Evolutionary conservation across 2,797 vertebrate species (phyloP), one percentile per base, ranked within the genome.

Genomic region (Rhinatrema bivittatum): DNA sequence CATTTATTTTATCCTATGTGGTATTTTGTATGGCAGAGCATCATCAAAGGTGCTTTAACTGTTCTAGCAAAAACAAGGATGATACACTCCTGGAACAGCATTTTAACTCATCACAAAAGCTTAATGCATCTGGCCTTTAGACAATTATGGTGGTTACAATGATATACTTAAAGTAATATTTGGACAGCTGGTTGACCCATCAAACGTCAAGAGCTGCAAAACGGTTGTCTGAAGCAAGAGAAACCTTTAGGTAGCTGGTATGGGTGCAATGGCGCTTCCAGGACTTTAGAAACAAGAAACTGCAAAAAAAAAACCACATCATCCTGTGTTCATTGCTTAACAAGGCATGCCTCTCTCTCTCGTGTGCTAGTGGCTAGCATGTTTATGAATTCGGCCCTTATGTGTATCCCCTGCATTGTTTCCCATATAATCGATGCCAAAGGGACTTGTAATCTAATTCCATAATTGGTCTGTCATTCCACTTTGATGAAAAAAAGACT

Each of bases 341-440:
- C 29, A 46, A 39, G 32, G 39, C 30, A 34, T 7, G 21, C 25
- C 40, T 39, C 31, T 11, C 21, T 28, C 29, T 21, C 25, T 23
- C n/a, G n/a, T 28, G 28, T 24, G 17, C 13, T 39, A 28, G 23
- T 25, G 16, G 6, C 25, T 16, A 28, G 26, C 16, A 11, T 50
- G 33, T 42, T 50, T 50, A 32, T 33, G 20, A 24, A 32, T 42
- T 20, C 24, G 21, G 10, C 46, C 46, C 46, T 50, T 27, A 50
- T 37, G 26, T 29, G 21, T 26, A 20, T 21, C 5, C 14, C 14
- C 7, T 29, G 13, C 20, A 31, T 30, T 42, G 38, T 18, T 11
- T 22, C 33, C 17, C 18, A 5, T 32, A 32, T 27, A 24, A 8
- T 6, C 11, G 33, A 21, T 43, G 25, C 38, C 22, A 25, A 12